Percentiles rank a stretch among this genome's conserved stretches.
phyloP scores from a whole-genome alignment of 2,888 invertebrate genomes.

The Mantis religiosa region DNA sequence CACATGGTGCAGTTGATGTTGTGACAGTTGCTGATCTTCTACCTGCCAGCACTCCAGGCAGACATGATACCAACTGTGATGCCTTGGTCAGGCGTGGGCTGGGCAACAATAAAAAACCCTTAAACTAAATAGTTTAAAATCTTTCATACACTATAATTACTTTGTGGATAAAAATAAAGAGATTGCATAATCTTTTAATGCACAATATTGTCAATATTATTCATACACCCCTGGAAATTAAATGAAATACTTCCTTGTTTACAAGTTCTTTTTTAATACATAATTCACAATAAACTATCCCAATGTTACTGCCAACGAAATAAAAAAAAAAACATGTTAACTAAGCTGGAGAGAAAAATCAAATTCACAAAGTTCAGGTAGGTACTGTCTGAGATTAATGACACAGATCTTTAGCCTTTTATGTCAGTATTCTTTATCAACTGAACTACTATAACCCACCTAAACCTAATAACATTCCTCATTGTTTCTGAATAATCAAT shows the following conservation, averaged over 20 bases:
- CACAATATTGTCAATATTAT: not conserved
- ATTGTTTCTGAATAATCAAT: no score
- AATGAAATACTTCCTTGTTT: not conserved
- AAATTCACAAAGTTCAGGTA: no score
- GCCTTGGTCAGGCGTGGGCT: constrained; percentile 14
- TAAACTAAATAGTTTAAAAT: not conserved
- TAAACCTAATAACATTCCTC: no score
- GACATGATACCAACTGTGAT: not conserved
- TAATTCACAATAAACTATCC: not conserved
- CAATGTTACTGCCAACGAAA: not conserved
- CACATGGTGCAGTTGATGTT: constrained; percentile 39
- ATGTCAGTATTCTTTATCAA: no score
- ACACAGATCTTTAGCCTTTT: no score
- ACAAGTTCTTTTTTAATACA: not conserved
- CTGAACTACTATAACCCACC: no score
- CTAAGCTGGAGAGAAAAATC: no score
- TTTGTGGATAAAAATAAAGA: not conserved
- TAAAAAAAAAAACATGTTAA: not conserved
- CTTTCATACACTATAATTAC: not conserved
- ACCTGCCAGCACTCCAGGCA: not conserved
- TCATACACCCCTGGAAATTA: not conserved
- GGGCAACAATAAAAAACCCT: not conserved
- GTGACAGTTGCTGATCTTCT: not conserved
- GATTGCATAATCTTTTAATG: not conserved
- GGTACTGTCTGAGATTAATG: no score